phyloP scores from a whole-genome alignment of 2,113 vertebrate genomes.

The Geococcyx californianus region DNA sequence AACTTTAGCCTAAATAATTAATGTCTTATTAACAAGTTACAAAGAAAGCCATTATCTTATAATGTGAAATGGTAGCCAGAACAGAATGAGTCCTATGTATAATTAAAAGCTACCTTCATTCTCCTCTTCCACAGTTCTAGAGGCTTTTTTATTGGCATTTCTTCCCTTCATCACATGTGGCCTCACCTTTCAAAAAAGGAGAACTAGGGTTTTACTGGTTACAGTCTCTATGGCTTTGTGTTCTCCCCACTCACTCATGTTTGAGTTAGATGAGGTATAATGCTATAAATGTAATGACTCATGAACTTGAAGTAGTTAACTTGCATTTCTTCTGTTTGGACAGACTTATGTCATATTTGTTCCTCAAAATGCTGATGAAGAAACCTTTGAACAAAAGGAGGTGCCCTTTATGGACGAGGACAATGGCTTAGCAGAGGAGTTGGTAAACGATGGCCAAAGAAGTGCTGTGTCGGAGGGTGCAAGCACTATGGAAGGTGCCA shows the following conservation, averaged over 20 bases:
- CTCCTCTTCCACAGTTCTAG: background rate
- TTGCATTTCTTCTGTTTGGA: background rate
- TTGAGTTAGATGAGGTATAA: background rate
- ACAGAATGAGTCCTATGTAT: background rate
- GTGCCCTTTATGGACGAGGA: background rate
- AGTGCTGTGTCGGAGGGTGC: background rate
- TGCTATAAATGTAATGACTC: background rate
- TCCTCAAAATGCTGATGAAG: slow-evolving; percentile 37
- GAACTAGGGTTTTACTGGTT: background rate
- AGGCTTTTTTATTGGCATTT: background rate
- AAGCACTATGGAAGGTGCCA: background rate
- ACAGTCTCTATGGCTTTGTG: background rate
- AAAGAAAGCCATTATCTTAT: background rate
- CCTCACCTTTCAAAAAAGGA: background rate
- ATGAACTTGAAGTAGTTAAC: background rate
- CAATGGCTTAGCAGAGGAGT: background rate
- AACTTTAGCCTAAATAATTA: background rate
- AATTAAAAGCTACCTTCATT: background rate
- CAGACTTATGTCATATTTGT: too few species aligned
- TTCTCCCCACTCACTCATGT: background rate
- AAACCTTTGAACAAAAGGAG: slow-evolving; percentile 25
- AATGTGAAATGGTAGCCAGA: background rate
- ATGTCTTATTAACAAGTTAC: background rate
- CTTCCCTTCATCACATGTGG: background rate
- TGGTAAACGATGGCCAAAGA: background rate